These are phyloP conservation scores for Allygus modestus DNA, from an alignment of 2,888 invertebrate genomes.

Conservation along the genomic window DNA sequence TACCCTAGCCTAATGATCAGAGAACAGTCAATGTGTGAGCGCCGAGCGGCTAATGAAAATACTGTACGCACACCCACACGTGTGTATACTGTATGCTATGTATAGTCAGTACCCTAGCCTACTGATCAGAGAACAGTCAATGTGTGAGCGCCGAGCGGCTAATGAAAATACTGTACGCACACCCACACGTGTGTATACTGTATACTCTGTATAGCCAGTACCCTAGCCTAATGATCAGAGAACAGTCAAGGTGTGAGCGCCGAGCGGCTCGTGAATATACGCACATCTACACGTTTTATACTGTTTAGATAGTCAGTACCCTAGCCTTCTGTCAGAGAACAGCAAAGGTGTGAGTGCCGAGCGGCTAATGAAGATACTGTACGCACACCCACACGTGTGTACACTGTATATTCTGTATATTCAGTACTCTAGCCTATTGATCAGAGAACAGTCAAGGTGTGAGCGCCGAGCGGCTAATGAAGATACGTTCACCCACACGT, in stretches of 20 bases:
- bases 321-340: background rate
- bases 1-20: too few species aligned
- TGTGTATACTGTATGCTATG: too few species aligned
- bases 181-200: background rate
- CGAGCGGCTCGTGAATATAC: constrained; percentile 6
- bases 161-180: constrained; percentile 10
- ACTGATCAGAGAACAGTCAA: background rate
- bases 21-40: too few species aligned
- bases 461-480: constrained; percentile 18
- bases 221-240: background rate
- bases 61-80: too few species aligned
- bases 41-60: background rate
- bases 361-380: constrained; percentile 25
- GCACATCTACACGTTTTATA: background rate
- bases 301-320: background rate
- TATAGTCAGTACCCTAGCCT: too few species aligned
- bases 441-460: constrained; percentile 25
- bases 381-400: background rate
- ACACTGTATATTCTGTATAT: too few species aligned
- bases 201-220: background rate
- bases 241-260: constrained; percentile 17
- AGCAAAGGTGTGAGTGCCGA: background rate
- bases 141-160: constrained; percentile 22
- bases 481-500: constrained; percentile 8
- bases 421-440: background rate